Evolutionary conservation across 1,140 invertebrate genomes (phyloP), one percentile per base, ranked within the genome.

Genomic region (Bombus difficillimus): DNA sequence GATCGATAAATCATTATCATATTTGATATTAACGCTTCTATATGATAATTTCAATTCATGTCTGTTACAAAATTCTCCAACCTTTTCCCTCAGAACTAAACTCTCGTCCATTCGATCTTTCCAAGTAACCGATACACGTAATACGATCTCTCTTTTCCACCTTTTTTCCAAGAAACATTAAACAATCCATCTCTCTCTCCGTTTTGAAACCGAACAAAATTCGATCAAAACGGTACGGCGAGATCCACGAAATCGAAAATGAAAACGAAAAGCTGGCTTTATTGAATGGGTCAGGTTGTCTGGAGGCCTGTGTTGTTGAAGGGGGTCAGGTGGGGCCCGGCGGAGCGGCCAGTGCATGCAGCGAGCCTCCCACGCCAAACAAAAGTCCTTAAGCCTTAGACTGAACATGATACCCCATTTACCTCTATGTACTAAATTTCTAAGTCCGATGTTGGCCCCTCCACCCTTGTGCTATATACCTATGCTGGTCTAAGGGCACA

Each of bases 391-490:
- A 94, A 95, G 94, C 94, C 93, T 94, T 93, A 94, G 93, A 92
- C 92, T 94, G 94, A 95, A 95, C 94, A 95, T 95, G 94, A 95
- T 95, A 94, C 92, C 94, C 94, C 94, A 94, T 95, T 95, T 95
- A 95, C 94, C 91, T 91, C 91, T 91, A 92, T 92, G 92, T 93
- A 94, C 93, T 92, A 95, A 94, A 95, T 94, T 94, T 95, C 92
- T 92, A 93, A 94, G 93, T 94, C 92, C 91, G 88, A 90, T 90
- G 41, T 73, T 75, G 47, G 47, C 57, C 69, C 43, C 37, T 76
- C 73, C 79, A 66, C 34, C 37, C 62, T 75, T 86, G 81, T 90
- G 64, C 10, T 87, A 73, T 75, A 25, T 80, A 39, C 68, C 37
- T 41, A 41, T 41, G 47, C 34, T 53, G 32, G 62, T 37, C 83